A percentile compares a stretch with the other conserved stretches of the same genome.
These are phyloP conservation scores for Eupithecia exiguata DNA, from an alignment of 2,888 invertebrate species.

Conservation along the genomic window DNA sequence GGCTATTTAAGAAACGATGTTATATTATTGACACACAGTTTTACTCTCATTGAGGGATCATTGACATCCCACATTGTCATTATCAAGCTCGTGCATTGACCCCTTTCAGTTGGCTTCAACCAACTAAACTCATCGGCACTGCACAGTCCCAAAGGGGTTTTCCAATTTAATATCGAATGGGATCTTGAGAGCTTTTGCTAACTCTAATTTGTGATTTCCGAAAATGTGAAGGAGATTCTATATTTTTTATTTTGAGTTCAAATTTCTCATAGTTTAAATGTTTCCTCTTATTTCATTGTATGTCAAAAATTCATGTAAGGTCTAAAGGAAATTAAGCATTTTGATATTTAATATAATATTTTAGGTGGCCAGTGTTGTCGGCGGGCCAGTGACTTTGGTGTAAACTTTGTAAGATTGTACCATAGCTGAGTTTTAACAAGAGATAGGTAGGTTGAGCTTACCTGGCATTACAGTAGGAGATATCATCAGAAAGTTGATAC, in stretches of 20 bases:
- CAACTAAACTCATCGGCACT: neutral
- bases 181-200: neutral
- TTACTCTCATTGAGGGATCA: neutral
- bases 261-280: neutral
- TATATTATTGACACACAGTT: neutral
- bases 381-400: no score
- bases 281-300: neutral
- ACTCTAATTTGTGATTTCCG: neutral
- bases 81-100: neutral
- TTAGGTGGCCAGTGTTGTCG: no score
- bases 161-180: neutral
- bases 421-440: no score
- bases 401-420: no score
- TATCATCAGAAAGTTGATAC: conserved; percentile 98
- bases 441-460: conserved; percentile 47
- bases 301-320: no score
- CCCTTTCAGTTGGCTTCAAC: neutral
- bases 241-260: neutral
- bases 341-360: no score
- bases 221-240: neutral
- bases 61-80: neutral
- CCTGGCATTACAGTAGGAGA: conserved; percentile 94
- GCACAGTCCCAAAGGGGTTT: neutral
- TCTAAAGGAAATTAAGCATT: no score
- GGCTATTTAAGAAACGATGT: neutral